Percentiles rank a stretch among this genome's conserved stretches.
Evolutionary conservation across 2,888 invertebrate species (phyloP).

Genomic region (Rhagonycha fulva): DNA sequence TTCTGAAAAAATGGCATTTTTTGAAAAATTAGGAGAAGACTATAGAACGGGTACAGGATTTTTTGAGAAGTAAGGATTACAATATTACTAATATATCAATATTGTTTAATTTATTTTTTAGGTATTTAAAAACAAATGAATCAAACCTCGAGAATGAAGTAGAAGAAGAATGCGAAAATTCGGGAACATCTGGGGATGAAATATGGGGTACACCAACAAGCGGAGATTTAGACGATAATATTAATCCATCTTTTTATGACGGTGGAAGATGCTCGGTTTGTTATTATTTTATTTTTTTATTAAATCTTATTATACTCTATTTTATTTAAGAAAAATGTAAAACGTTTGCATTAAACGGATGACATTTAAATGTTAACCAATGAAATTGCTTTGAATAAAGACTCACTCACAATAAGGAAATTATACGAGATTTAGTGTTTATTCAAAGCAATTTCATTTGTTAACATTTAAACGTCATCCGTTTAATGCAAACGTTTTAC

Average conservation of each 20-base stretch:
- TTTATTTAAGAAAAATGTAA: too few species aligned
- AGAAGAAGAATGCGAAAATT: constrained; percentile 73
- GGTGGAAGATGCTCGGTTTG: constrained; percentile 57
- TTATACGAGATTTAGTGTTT: too few species aligned
- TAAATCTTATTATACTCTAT: too few species aligned
- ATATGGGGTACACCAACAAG: constrained; percentile 90
- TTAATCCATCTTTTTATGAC: constrained; percentile 66
- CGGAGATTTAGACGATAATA: constrained; percentile 75
- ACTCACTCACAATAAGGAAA: too few species aligned
- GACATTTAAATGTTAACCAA: too few species aligned
- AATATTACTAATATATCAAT: neutral
- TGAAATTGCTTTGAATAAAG: too few species aligned
- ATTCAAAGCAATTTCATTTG: too few species aligned
- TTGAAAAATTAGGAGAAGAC: constrained; percentile 66
- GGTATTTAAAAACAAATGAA: constrained; percentile 63
- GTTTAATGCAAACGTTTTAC: too few species aligned
- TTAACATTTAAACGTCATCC: too few species aligned
- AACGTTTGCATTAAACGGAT: too few species aligned
- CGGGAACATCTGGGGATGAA: constrained; percentile 83
- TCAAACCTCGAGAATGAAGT: constrained; percentile 56
- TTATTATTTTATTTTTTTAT: neutral
- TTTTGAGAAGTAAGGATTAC: constrained; percentile 52
- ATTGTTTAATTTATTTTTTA: constrained; percentile 36
- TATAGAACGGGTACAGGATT: constrained; percentile 49
- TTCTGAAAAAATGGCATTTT: constrained; percentile 77